A percentile compares a stretch with the other conserved stretches of the same genome.
These are phyloP conservation scores for Brachyrhaphis roseni DNA, from an alignment of 2,797 vertebrate species.

Conservation along the genomic window DNA sequence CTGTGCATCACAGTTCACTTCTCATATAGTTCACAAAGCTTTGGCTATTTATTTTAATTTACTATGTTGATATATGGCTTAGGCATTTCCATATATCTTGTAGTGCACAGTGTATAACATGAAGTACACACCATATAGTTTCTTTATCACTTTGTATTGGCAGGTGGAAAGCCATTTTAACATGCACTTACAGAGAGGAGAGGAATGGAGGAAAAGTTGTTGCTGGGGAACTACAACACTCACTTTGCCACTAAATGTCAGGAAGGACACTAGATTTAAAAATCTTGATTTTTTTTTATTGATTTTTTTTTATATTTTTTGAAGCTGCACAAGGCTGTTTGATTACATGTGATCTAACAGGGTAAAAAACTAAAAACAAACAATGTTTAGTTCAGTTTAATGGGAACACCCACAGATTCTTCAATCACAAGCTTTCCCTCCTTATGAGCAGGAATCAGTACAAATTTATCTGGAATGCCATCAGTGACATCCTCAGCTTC, in stretches of 20 bases:
- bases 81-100: constrained; percentile 57
- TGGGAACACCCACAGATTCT: neutral
- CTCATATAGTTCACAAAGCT: constrained; percentile 65
- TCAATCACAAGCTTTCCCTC: neutral
- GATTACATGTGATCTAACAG: neutral
- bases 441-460: neutral
- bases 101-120: constrained; percentile 7
- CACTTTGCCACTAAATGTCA: neutral
- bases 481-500: neutral
- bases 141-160: constrained; percentile 29
- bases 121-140: constrained; percentile 49
- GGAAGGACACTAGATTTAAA: neutral
- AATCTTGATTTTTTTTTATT: too few species aligned
- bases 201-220: constrained; percentile 9
- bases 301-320: neutral
- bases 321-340: neutral
- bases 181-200: neutral
- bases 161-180: constrained; percentile 5
- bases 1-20: constrained; percentile 49
- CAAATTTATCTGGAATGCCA: neutral
- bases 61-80: constrained; percentile 61
- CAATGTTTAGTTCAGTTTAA: neutral
- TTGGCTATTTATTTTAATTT: constrained; percentile 56
- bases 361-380: neutral
- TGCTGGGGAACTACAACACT: neutral